Percentiles rank a stretch among this genome's conserved stretches.
Conservation (phyloP, 1,140 invertebrate species). For the Aphelinus atriplicis region DNA sequence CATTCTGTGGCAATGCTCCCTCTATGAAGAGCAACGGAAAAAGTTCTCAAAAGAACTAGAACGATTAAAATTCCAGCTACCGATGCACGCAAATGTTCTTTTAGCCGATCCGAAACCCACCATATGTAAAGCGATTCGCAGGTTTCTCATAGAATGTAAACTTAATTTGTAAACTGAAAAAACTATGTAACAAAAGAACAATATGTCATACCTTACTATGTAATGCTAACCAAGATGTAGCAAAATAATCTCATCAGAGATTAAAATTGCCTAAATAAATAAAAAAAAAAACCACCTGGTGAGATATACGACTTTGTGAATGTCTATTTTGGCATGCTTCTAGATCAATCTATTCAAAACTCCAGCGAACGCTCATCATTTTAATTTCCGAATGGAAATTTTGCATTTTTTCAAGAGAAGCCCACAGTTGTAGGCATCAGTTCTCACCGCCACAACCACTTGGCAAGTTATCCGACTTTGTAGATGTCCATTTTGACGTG, state of each 20-base stretch:
- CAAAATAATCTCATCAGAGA: constrained; percentile 2
- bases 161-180: constrained; percentile 4
- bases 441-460: no score
- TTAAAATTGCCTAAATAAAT: no score
- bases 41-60: background rate
- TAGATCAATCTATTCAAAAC: no score
- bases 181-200: no score
- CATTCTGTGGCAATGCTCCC: background rate
- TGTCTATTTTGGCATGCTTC: background rate
- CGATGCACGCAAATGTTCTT: background rate
- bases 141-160: background rate
- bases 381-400: no score
- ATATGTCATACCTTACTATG: no score
- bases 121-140: constrained; percentile 1
- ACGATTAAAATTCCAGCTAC: background rate
- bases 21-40: background rate
- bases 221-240: background rate
- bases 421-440: no score
- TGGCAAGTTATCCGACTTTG: no score
- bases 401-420: no score
- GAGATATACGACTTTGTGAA: background rate
- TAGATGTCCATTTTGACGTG: no score
- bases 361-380: no score
- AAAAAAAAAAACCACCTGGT: background rate
- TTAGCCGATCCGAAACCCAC: background rate